A percentile compares a stretch with the other conserved stretches of the same genome.
Evolutionary conservation across 2,888 invertebrate species (phyloP).

Genomic region (Coenonympha arcania): DNA sequence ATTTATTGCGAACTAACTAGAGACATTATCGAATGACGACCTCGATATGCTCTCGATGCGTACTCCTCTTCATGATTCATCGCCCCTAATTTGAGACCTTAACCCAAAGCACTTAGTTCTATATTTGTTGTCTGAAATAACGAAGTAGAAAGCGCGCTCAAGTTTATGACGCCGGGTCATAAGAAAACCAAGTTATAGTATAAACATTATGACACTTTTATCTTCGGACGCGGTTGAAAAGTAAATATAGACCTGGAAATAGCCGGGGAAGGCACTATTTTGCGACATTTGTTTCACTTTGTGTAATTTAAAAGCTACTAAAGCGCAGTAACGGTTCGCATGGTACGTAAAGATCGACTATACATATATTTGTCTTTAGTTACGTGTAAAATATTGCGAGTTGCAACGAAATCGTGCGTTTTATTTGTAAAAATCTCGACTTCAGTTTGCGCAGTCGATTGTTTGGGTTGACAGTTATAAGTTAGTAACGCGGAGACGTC

Average conservation of each 20-base stretch:
- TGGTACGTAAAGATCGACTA: background rate
- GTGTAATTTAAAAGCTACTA: constrained; percentile 13
- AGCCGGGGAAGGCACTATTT: constrained; percentile 40
- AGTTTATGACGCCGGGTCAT: constrained; percentile 65
- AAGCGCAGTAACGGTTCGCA: background rate
- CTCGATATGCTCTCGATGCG: constrained; percentile 32
- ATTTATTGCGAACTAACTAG: constrained; percentile 70
- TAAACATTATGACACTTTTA: constrained; percentile 74
- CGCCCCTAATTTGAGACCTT: constrained; percentile 50
- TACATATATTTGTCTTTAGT: background rate
- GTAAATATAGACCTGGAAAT: constrained; percentile 50
- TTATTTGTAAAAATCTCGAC: constrained; percentile 1
- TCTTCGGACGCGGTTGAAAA: constrained; percentile 62
- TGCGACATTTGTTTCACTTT: constrained; percentile 38
- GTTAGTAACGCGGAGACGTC: constrained; percentile 30
- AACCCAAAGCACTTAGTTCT: constrained; percentile 42
- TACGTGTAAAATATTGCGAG: background rate
- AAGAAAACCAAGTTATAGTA: constrained; percentile 68
- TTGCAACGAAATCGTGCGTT: constrained; percentile 1
- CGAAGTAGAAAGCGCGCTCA: constrained; percentile 56
- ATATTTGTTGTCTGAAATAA: constrained; percentile 37
- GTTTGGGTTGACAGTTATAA: constrained; percentile 27
- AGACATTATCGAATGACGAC: constrained; percentile 68
- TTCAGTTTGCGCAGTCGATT: constrained; percentile 12
- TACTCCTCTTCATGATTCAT: constrained; percentile 31